Evolutionary conservation across 2,888 invertebrate species (phyloP).

Genomic region (Dasysyrphus albostriatus): DNA sequence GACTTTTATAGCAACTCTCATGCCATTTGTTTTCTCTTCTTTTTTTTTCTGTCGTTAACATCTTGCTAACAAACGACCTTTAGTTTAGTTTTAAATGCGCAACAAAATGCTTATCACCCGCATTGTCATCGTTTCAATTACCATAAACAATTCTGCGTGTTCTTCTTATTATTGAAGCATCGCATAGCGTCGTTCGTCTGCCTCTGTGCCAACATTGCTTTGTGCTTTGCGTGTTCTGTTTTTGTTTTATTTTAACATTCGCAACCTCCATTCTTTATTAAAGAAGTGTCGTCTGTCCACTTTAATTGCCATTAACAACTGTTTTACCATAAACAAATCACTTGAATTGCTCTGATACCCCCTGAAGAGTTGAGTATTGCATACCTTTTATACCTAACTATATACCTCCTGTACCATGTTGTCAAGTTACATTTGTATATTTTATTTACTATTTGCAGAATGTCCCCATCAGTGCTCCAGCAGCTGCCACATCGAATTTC

Average conservation of each 20-base stretch:
- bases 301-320: constrained; percentile 43
- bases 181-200: too few relatives aligned
- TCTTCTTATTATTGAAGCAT: constrained; percentile 42
- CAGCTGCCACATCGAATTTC: constrained; percentile 56
- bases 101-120: constrained; percentile 36
- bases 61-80: constrained; percentile 26
- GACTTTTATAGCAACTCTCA: background rate
- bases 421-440: constrained; percentile 4
- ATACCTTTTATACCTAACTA: too few relatives aligned
- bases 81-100: background rate
- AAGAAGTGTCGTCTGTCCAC: constrained; percentile 13
- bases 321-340: constrained; percentile 51
- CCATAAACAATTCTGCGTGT: constrained; percentile 46
- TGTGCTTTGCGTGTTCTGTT: constrained; percentile 8
- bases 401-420: background rate
- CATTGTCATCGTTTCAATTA: constrained; percentile 54
- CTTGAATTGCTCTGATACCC: constrained; percentile 20
- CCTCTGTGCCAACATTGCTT: background rate
- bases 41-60: background rate
- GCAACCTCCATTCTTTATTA: background rate
- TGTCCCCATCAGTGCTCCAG: constrained; percentile 44
- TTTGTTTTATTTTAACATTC: background rate
- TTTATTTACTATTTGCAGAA: constrained; percentile 47
- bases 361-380: background rate
- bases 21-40: too few relatives aligned